Evolutionary conservation across 1,140 invertebrate genomes (phyloP), one percentile per base, ranked within the genome.

Genomic region (Conus ventricosus): DNA sequence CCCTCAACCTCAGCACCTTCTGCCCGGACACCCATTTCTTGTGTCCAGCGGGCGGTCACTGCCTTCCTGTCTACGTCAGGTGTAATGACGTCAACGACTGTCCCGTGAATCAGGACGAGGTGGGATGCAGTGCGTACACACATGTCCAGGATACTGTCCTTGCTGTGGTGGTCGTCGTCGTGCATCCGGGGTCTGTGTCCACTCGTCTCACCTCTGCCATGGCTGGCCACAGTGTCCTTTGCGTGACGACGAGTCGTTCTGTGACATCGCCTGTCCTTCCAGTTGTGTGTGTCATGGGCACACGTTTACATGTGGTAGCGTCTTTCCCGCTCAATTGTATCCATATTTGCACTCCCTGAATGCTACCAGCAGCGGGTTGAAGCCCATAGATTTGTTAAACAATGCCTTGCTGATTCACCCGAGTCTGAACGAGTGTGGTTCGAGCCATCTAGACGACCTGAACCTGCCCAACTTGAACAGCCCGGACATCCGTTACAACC

Each of bases 371-470:
- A 83, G 39, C 51, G 39, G 15, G 13, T 11, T 39, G 53, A 83
- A 25, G 25, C 81, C 54, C 13, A 39, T 53, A 20, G 5, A 83
- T 13, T 53, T 83, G 81, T 17, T 23, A n/a, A 11, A 53, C 13
- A 83, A 83, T 39, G 1, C n/a, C 27, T 17, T 83, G 39, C 81
- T 83, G 11, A 55, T 83, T 54, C 81, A 83, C 53, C 81, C 53
- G 25, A 54, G 8, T 83, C 51, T 83, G 6, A 3, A 15, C n/a
- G 3, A 13, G 1, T 83, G 81, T 83, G 53, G 53, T 53, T 13
- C 54, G 8, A 54, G 25, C 20, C 13, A 54, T 10, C 27, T 83
- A 13, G 11, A 8, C 4, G 5, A 83, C 20, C 39, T 83, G 5
- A 55, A 6, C 5, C 54, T 54, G 27, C 27, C 27, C 4, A 83